phyloP scores from a whole-genome alignment of 1,140 invertebrate genomes.

The Myzus persicae region DNA sequence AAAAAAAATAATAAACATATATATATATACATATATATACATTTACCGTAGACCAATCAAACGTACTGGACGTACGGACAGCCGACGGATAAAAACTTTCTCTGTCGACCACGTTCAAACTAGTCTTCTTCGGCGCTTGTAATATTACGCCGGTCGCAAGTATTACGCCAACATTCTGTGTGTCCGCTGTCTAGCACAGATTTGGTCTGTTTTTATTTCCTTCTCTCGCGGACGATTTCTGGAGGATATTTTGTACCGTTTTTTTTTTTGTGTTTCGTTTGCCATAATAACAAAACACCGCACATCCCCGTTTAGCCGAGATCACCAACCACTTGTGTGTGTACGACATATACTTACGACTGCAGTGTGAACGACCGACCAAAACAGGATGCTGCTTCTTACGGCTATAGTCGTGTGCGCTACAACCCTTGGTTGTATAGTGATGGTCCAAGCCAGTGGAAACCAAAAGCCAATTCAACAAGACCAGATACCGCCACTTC shows the following conservation, averaged over 20 bases:
- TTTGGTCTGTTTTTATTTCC: background rate
- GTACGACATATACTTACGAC: background rate
- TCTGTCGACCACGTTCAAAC: conserved; percentile 47
- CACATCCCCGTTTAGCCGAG: background rate
- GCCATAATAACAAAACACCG: background rate
- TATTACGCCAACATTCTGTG: conserved; percentile 23
- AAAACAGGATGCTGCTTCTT: background rate
- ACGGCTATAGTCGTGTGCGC: background rate
- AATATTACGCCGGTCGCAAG: conserved; percentile 34
- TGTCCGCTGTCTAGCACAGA: background rate
- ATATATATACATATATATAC: background rate
- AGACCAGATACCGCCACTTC: conserved; percentile 42
- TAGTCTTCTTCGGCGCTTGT: conserved; percentile 55
- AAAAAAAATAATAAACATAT: conserved; percentile 12
- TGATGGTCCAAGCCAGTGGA: background rate
- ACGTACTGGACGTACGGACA: background rate
- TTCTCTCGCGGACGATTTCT: background rate
- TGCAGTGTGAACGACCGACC: background rate
- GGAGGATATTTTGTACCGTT: background rate
- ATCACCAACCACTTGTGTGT: background rate
- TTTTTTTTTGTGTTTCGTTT: background rate
- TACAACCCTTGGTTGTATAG: background rate
- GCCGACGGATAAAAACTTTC: conserved; percentile 51
- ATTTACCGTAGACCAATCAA: conserved; percentile 25
- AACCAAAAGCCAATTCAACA: conserved; percentile 8